Evolutionary conservation across 1,140 invertebrate genomes (phyloP).

Genomic region (Pectinophora gossypiella): DNA sequence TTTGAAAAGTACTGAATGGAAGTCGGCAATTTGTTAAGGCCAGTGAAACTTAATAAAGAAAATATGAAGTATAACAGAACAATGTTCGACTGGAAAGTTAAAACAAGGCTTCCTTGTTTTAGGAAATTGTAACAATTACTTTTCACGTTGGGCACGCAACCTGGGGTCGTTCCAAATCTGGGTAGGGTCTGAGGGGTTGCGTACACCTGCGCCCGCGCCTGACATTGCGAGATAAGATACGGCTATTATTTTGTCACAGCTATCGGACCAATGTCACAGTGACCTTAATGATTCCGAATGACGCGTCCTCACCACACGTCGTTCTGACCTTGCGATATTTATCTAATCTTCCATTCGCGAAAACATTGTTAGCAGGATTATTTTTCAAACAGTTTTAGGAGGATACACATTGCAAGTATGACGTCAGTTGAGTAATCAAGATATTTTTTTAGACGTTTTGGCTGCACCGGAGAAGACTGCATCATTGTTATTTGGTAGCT

Average conservation of each 20-base stretch:
- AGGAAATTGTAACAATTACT: no score
- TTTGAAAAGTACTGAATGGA: no score
- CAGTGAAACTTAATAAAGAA: no score
- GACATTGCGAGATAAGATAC: slow-evolving; percentile 72
- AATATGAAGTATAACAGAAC: no score
- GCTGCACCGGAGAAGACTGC: no score
- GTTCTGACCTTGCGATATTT: slow-evolving; percentile 67
- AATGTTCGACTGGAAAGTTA: no score
- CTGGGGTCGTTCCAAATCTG: no score
- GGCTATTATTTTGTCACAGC: slow-evolving; percentile 70
- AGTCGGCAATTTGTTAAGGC: no score
- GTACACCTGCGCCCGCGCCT: slow-evolving; percentile 60
- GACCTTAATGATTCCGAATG: slow-evolving; percentile 71
- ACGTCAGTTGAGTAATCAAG: neutral
- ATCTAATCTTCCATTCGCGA: slow-evolving; percentile 70
- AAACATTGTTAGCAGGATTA: slow-evolving; percentile 59
- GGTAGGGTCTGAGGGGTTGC: slow-evolving; percentile 49
- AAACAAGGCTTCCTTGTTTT: no score
- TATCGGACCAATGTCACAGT: slow-evolving; percentile 70
- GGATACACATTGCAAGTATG: slow-evolving; percentile 11
- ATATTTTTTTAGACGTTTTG: no score
- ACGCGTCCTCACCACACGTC: slow-evolving; percentile 57
- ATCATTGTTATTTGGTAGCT: no score
- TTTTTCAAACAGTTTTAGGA: slow-evolving; percentile 24
- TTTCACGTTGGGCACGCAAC: no score